Conservation (phyloP, 2,888 invertebrate genomes). For the Cinara cedri region DNA sequence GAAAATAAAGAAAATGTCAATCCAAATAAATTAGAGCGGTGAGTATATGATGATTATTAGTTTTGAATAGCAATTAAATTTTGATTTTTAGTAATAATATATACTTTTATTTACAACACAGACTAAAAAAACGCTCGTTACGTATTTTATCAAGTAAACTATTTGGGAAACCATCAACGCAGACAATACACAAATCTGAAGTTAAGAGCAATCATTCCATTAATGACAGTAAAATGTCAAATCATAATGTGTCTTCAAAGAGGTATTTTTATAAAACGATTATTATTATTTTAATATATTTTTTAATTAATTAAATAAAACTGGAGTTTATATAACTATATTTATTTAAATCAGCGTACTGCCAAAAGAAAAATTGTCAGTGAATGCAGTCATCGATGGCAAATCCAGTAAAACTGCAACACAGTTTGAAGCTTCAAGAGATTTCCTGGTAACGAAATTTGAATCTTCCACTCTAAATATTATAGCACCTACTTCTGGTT, state of each 20-base stretch:
- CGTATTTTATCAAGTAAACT: neutral
- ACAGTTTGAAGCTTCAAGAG: neutral
- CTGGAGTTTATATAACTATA: too few relatives aligned
- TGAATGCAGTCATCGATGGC: neutral
- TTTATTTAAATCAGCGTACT: too few relatives aligned
- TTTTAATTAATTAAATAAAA: neutral
- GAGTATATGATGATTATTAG: neutral
- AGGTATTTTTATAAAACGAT: neutral
- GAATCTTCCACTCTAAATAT: neutral
- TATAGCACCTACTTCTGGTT: too few relatives aligned
- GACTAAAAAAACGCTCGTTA: neutral
- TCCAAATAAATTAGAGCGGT: neutral
- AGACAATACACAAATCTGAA: neutral
- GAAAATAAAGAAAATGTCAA: slow-evolving; percentile 29
- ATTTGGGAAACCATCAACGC: neutral
- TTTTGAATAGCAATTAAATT: too few relatives aligned
- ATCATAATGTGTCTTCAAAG: neutral
- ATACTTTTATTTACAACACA: neutral
- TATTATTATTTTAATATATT: neutral
- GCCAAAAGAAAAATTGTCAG: too few relatives aligned
- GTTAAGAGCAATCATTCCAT: neutral
- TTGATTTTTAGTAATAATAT: neutral
- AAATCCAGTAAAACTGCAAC: neutral
- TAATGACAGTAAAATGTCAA: too few relatives aligned
- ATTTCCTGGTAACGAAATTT: neutral